A percentile compares a stretch with the other conserved stretches of the same genome.
These are phyloP conservation scores for Drosophila borealis DNA, from an alignment of 2,888 invertebrate genomes.

Conservation along the genomic window DNA sequence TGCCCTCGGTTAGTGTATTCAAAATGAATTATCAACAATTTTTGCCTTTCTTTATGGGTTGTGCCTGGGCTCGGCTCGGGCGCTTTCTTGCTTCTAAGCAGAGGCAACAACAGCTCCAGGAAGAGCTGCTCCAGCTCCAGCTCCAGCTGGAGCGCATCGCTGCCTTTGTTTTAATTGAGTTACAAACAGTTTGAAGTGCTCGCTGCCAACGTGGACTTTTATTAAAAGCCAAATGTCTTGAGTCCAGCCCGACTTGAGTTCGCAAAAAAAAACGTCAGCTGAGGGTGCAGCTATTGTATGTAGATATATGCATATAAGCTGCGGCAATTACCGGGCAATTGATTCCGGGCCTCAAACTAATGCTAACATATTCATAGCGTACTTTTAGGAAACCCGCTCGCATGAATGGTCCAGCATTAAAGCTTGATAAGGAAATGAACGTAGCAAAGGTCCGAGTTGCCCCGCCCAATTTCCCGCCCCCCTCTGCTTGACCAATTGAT, in stretches of 20 bases:
- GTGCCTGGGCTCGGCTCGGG: constrained; percentile 23
- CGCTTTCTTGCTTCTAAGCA: constrained; percentile 25
- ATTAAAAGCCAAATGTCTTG: constrained; percentile 68
- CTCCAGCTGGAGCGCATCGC: constrained; percentile 14
- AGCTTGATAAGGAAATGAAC: constrained; percentile 54
- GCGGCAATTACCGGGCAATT: constrained; percentile 51
- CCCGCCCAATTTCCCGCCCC: too few relatives aligned
- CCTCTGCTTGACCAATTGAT: constrained; percentile 72
- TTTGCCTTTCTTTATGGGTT: constrained; percentile 62
- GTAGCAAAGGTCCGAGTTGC: neutral
- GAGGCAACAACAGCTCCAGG: constrained; percentile 14
- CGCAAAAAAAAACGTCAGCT: constrained; percentile 38
- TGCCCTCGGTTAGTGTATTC: constrained; percentile 30
- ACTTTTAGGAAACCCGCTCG: constrained; percentile 12
- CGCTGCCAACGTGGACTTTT: constrained; percentile 46
- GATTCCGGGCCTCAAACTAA: constrained; percentile 28
- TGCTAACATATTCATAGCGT: constrained; percentile 63
- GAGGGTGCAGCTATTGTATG: constrained; percentile 11
- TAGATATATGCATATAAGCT: constrained; percentile 4
- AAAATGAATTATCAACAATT: constrained; percentile 78
- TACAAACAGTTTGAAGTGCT: constrained; percentile 64
- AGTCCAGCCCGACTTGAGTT: constrained; percentile 4
- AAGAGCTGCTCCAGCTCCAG: constrained; percentile 8
- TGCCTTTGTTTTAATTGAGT: constrained; percentile 77
- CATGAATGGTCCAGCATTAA: constrained; percentile 48